Base-by-base conservation (phyloP, 1,140 invertebrate species). In the Cydia strobilella region DNA sequence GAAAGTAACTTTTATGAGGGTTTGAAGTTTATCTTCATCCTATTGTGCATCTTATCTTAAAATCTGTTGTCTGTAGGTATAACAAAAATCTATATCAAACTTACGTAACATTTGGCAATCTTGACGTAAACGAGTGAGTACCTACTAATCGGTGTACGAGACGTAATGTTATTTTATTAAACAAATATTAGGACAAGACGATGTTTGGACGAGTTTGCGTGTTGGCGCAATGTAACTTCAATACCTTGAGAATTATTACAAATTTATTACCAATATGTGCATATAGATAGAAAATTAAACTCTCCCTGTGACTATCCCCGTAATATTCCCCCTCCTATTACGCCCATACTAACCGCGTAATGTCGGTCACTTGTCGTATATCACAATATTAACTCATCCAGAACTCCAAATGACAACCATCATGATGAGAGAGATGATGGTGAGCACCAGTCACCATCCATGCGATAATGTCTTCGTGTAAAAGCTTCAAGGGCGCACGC, bases 11-110 rank as follows among this genome's bases (percentile, higher is more conserved):
- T 3, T n/a, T 48, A 54, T 54, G n/a, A 18, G 51, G n/a, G 51
- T 54, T 18, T 18, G n/a, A 54, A 54, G 51, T 54, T 54, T n/a
- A 54, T 54, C 51, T 54, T 20, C n/a, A 54, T 54, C 51, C 51
- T 54, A 54, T 54, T n/a, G 6, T 54, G 51, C 20, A 54, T 54
- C 51, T 54, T 54, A 54, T 54, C 51, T 51, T 12, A 23, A 20
- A 59, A 23, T 23, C 54, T 59, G 18, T 5, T 12, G 20, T 59
- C 6, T 9, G 18, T 23, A n/a, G n/a, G n/a, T n/a, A 59, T 59
- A 2, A 20, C 2, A 20, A 0, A 59, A 20, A 23, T 15, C 9
- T n/a, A 7, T 9, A 59, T 10, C 51, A 59, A 59, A 59, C 7
- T 59, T 59, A 10, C 18, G 3, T 5, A 54, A n/a, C 18, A 59